Base-by-base conservation (phyloP, 92 coral and sea anemone species). In the Porites lobata region DNA sequence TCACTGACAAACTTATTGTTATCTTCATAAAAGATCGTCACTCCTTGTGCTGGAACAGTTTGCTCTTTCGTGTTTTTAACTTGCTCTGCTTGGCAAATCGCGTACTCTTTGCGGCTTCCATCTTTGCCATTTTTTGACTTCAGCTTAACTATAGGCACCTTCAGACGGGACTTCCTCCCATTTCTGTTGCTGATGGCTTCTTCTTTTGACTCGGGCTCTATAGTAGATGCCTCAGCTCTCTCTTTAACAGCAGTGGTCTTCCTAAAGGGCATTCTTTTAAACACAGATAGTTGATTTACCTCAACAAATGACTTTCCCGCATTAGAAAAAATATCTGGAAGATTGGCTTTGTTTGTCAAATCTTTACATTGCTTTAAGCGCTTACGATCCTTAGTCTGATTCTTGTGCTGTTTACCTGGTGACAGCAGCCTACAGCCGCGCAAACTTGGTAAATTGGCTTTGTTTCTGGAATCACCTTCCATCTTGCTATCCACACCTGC, bases 251-350 rank as follows among this genome's bases (percentile, higher is more conserved):
- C 7, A 13, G 26, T 53, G 0, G 57, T 62, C 19, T 77, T 77
- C 24, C 69, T 62, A 12, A 62, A 58, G 11, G 81, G 59, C 3
- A 50, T 4, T 8, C 67, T 24, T 9, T 64, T 6, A 19, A 69
- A 32, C 19, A 51, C 67, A 51, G 87, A 50, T 2, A 65, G 72
- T 29, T 81, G 86, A 15, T 24, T 72, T 9, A 26, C 54, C 43
- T 83, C 71, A 4, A 83, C 64, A 9, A 83, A 65, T 10, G 80
- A 76, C 64, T 73, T 83, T 47, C 87, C 80, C 8, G 32, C 53
- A n/a, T 75, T 73, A 22, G 87, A 59, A 22, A 50, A 61, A 7
- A 83, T 61, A 18, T 83, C 76, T 6, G 87, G 87, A 1, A 83
- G 52, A 73, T 43, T 62, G 61, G 61, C 15, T 38, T 59, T 71